phyloP scores from a whole-genome alignment of 2,797 vertebrate species.

The Pseudopleuronectes americanus region DNA sequence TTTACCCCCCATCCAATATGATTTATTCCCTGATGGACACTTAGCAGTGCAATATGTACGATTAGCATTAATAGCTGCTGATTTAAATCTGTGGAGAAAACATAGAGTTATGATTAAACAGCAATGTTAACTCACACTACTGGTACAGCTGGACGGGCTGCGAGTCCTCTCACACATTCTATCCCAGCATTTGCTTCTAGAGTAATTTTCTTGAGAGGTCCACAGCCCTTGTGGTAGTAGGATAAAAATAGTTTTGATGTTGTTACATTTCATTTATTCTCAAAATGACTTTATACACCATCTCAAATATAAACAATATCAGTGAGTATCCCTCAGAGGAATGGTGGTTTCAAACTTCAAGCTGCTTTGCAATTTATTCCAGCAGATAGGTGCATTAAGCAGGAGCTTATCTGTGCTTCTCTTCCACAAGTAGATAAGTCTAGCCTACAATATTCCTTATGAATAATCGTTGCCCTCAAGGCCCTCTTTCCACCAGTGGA shows the following conservation, averaged over 20 bases:
- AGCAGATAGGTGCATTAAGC: constrained; percentile 45
- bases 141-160: not conserved
- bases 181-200: not conserved
- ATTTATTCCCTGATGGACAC: not conserved
- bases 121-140: not conserved
- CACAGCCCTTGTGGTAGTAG: too few species aligned
- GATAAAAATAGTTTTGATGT: constrained; percentile 1
- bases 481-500: constrained; percentile 44
- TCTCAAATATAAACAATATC: constrained; percentile 32
- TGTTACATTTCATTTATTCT: constrained; percentile 20
- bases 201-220: not conserved
- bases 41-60: not conserved
- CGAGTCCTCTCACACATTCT: not conserved
- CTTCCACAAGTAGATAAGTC: constrained; percentile 48
- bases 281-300: constrained; percentile 2
- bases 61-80: not conserved
- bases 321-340: constrained; percentile 18
- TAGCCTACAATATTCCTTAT: constrained; percentile 50
- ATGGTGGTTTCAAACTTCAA: constrained; percentile 17
- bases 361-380: constrained; percentile 38
- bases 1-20: not conserved
- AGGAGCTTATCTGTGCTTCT: constrained; percentile 41
- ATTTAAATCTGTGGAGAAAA: not conserved
- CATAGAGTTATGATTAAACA: not conserved
- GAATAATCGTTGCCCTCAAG: constrained; percentile 64